phyloP scores from a whole-genome alignment of 2,113 vertebrate genomes.

The Phylloscopus whistleri region DNA sequence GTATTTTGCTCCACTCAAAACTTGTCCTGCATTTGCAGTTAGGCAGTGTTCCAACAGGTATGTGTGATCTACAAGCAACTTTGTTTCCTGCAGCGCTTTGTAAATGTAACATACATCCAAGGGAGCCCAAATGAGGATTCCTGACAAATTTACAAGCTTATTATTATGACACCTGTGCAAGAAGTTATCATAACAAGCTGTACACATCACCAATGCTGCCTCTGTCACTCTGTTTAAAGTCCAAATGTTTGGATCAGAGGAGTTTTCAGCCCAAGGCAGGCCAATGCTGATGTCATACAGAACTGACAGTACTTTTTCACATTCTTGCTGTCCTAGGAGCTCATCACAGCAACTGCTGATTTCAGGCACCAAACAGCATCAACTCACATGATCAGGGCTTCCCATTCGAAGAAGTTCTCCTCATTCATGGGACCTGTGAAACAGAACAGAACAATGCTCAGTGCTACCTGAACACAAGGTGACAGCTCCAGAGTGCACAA shows the following conservation, averaged over 20 bases:
- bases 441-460: not conserved
- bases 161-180: not conserved
- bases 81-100: not conserved
- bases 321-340: not conserved
- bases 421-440: slow-evolving; percentile 91
- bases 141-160: not conserved
- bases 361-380: not conserved
- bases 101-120: not conserved
- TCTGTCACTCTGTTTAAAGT: not conserved
- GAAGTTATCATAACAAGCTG: not conserved
- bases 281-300: not conserved
- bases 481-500: not conserved
- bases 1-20: not conserved
- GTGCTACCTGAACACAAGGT: not conserved
- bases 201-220: not conserved
- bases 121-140: not conserved
- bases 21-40: not conserved
- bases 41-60: not conserved
- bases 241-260: not conserved
- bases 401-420: slow-evolving; percentile 99
- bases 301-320: not conserved
- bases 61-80: not conserved
- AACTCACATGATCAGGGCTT: slow-evolving; percentile 97
- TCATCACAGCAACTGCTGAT: not conserved
- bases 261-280: not conserved